Percentiles rank a stretch among this genome's conserved stretches.
Evolutionary conservation across 2,888 invertebrate species (phyloP).

Genomic region (Eristalis tenax): DNA sequence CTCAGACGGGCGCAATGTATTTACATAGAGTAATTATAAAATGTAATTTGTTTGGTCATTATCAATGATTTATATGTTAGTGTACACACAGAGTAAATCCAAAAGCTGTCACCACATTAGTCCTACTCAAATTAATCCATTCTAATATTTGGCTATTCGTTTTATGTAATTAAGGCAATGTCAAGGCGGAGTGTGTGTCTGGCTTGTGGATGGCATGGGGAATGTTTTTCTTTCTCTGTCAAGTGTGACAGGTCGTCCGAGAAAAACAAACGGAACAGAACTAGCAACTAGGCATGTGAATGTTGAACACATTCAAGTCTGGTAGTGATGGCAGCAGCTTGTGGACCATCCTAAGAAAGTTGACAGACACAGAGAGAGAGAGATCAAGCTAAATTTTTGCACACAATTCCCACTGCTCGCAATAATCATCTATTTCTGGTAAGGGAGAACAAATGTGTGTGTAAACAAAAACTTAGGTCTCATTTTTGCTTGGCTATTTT

Average conservation of each 20-base stretch:
- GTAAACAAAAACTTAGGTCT: background rate
- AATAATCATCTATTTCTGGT: background rate
- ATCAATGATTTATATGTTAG: slow-evolving; percentile 38
- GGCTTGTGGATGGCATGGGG: background rate
- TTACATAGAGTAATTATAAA: slow-evolving; percentile 19
- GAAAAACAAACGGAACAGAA: background rate
- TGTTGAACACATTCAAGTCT: background rate
- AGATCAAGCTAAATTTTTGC: background rate
- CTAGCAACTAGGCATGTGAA: background rate
- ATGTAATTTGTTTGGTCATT: slow-evolving; percentile 21
- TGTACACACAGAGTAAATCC: slow-evolving; percentile 4
- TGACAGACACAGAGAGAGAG: background rate
- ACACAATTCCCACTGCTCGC: background rate
- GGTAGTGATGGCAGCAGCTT: background rate
- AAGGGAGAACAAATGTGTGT: background rate
- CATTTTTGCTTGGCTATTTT: background rate
- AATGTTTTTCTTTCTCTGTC: background rate
- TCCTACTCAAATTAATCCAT: background rate
- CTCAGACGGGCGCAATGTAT: background rate
- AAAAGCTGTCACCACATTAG: slow-evolving; percentile 3
- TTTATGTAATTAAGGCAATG: background rate
- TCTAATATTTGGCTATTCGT: slow-evolving; percentile 12
- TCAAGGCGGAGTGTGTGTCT: background rate
- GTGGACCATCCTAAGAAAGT: background rate
- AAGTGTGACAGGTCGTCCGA: background rate